Percentiles rank a stretch among this genome's conserved stretches.
Conservation (phyloP, 1,140 invertebrate species). For the Glossosoma conforme region DNA sequence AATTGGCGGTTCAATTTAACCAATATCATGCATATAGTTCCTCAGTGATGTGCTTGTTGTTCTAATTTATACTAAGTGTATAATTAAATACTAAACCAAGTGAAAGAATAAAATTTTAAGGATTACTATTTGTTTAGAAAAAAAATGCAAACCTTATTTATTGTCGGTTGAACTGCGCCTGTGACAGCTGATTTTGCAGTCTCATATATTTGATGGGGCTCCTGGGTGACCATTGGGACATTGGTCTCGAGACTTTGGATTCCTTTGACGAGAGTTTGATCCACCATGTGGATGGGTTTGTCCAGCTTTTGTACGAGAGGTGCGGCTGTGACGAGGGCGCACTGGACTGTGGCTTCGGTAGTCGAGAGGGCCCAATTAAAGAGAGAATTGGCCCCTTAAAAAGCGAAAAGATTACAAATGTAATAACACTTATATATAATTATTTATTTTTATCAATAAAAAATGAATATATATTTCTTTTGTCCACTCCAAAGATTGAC, state of each 20-base stretch:
- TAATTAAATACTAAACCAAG: no score
- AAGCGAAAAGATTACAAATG: conserved; percentile 8
- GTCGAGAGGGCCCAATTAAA: conserved; percentile 63
- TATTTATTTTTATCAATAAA: not conserved
- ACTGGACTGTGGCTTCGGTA: conserved; percentile 60
- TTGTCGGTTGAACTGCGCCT: conserved; percentile 37
- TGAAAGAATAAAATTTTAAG: no score
- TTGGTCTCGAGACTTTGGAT: conserved; percentile 63
- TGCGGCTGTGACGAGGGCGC: conserved; percentile 56
- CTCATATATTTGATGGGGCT: conserved; percentile 65
- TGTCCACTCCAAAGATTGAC: no score
- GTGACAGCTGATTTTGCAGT: conserved; percentile 63
- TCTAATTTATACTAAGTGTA: no score
- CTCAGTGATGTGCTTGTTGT: no score
- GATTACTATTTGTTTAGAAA: no score
- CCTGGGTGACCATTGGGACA: conserved; percentile 63
- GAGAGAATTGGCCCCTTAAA: conserved; percentile 53
- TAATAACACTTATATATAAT: not conserved
- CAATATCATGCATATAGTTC: no score
- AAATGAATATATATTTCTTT: not conserved
- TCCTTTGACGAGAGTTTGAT: conserved; percentile 60
- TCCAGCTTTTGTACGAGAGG: conserved; percentile 57
- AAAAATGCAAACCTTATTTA: no score
- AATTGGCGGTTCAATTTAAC: no score
- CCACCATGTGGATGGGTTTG: conserved; percentile 60